Conservation (phyloP, 2,888 invertebrate species). For the Iphiclides podalirius region DNA sequence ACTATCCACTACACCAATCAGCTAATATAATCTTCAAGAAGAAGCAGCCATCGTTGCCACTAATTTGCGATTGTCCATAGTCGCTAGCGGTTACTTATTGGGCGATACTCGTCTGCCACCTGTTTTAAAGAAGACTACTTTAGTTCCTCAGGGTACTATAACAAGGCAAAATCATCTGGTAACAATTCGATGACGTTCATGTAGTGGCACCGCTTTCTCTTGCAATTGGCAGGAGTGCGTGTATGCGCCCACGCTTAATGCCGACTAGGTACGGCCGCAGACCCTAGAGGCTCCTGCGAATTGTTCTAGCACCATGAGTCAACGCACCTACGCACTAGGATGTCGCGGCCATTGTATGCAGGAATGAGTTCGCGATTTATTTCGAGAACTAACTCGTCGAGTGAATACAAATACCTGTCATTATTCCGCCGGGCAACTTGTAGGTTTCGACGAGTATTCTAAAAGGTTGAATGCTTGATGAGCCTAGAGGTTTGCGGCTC, state of each 20-base stretch:
- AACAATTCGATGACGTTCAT: not conserved
- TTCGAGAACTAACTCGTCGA: slow-evolving; percentile 38
- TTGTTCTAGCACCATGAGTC: slow-evolving; percentile 29
- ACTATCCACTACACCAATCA: too few species aligned
- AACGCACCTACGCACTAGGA: slow-evolving; percentile 36
- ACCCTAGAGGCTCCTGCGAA: slow-evolving; percentile 10
- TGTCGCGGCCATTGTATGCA: slow-evolving; percentile 41
- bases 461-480: slow-evolving; percentile 9
- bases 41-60: too few species aligned
- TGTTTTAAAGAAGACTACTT: too few species aligned
- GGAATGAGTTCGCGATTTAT: slow-evolving; percentile 36
- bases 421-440: slow-evolving; percentile 12
- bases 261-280: slow-evolving; percentile 8
- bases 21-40: too few species aligned
- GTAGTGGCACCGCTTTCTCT: slow-evolving; percentile 6
- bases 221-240: slow-evolving; percentile 7
- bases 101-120: too few species aligned
- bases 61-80: too few species aligned
- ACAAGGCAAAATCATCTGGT: too few species aligned
- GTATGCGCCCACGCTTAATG: slow-evolving; percentile 13
- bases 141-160: too few species aligned
- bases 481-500: too few species aligned
- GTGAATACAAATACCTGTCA: slow-evolving; percentile 32
- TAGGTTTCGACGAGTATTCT: slow-evolving; percentile 17
- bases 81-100: too few species aligned